These are phyloP conservation scores for Mastomys natalensis DNA, from an alignment of 2,113 vertebrate species.

Conservation along the genomic window DNA sequence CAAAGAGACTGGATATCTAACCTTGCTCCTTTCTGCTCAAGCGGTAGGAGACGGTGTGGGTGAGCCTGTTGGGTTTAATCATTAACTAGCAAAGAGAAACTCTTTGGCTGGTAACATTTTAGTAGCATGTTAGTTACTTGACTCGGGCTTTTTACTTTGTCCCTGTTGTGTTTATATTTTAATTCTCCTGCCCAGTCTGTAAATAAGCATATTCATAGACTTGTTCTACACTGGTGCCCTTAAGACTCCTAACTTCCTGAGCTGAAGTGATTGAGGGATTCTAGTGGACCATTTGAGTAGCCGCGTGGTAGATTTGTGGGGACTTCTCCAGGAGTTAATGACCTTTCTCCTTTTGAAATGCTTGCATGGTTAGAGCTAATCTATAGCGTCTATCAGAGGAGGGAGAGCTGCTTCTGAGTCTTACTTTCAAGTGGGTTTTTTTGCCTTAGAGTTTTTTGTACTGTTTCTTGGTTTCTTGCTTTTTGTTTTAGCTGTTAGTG, in stretches of 20 bases:
- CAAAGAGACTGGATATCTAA: not conserved
- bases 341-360: slow-evolving; percentile 66
- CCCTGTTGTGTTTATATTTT: not conserved
- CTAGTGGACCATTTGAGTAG: not conserved
- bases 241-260: not conserved
- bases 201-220: not conserved
- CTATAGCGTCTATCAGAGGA: not conserved
- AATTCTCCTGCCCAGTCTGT: not conserved
- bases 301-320: not conserved
- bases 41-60: not conserved
- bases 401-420: not conserved
- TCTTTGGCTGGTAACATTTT: not conserved
- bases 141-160: not conserved
- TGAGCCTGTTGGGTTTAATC: slow-evolving; percentile 55
- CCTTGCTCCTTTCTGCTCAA: not conserved
- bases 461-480: not conserved
- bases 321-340: not conserved
- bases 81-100: slow-evolving; percentile 63
- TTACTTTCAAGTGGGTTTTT: not conserved
- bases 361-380: not conserved
- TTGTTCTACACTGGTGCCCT: not conserved
- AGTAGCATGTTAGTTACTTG: not conserved
- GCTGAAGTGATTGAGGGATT: slow-evolving; percentile 4
- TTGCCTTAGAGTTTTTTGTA: not conserved
- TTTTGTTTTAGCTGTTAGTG: not conserved